Evolutionary conservation across 2,797 vertebrate genomes (phyloP), one percentile per base, ranked within the genome.

Genomic region (Euthynnus affinis): DNA sequence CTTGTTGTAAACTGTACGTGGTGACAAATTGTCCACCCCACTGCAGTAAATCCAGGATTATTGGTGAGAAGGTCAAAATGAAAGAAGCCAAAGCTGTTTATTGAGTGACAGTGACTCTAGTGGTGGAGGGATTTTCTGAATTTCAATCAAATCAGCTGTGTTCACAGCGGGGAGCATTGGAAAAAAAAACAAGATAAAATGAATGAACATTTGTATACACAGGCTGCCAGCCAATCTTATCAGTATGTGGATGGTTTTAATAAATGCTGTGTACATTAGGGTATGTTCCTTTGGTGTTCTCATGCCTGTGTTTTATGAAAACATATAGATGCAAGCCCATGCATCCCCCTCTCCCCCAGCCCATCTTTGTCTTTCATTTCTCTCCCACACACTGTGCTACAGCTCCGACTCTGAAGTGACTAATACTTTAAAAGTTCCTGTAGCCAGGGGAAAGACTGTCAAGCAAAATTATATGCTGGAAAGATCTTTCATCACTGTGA

Each of bases 371-470:
- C 76, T 88, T 84, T 85, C 67, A 83, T 88, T 83, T 51, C 67
- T 81, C 89, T 87, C 91, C 90, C 89, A 91, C 91, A 88, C 81
- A 78, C 72, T 70, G 88, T 58, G 81, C 82, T 15, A 13, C 71
- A 53, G 76, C 22, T 3, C 65, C 1, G 44, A 73, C 79, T 84
- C 79, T 78, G 66, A 87, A 87, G 78, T 89, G 88, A 92, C 87
- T 90, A 91, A 90, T 86, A 79, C 87, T 91, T 89, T 82, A 86
- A 88, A 91, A 90, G 73, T 88, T 88, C 61, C 78, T 63, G 61
- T 81, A 78, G 89, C 92, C 84, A 81, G 85, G 80, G 88, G 87
- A 86, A 76, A 87, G 88, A 65, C 86, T 91, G 89, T 91, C 89
- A 91, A 79, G 74, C 56, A 3, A 84, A 90, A 91, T 92, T 84